A percentile compares a stretch with the other conserved stretches of the same genome.
phyloP scores from a whole-genome alignment of 1,140 invertebrate species.

The Drosophila hydei region DNA sequence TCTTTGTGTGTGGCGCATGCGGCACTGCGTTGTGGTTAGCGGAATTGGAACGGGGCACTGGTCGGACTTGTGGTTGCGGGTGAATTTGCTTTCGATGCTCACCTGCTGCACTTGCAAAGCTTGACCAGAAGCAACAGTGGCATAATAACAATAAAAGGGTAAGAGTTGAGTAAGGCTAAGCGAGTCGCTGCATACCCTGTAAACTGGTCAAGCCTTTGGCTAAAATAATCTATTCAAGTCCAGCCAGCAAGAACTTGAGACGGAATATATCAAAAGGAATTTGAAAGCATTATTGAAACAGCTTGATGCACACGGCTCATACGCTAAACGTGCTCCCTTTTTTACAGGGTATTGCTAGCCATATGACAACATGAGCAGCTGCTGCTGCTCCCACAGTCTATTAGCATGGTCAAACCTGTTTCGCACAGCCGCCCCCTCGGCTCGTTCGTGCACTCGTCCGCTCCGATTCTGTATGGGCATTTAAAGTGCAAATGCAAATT shows the following conservation, averaged over 20 bases:
- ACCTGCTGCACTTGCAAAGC: constrained; percentile 19
- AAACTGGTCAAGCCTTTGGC: not conserved
- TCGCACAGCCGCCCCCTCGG: not conserved
- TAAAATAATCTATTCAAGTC: too few species aligned
- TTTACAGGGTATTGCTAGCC: constrained; percentile 6
- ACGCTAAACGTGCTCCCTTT: not conserved
- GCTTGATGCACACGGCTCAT: too few species aligned
- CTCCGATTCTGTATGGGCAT: constrained; percentile 51
- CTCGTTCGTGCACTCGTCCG: not conserved
- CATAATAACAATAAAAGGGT: constrained; percentile 8
- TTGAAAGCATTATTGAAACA: too few species aligned
- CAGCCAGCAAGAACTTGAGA: too few species aligned
- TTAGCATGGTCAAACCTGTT: constrained; percentile 27
- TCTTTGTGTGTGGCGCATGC: constrained; percentile 20
- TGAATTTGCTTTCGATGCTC: not conserved
- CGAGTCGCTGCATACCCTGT: not conserved
- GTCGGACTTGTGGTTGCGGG: not conserved
- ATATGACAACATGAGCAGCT: constrained; percentile 31
- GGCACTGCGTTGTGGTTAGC: not conserved
- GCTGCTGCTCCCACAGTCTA: constrained; percentile 42
- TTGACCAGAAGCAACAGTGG: constrained; percentile 21
- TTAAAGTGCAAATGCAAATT: constrained; percentile 65
- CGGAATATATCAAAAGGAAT: too few species aligned
- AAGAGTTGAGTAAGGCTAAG: not conserved
- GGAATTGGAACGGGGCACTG: not conserved